Evolutionary conservation across 2,113 vertebrate species (phyloP), one percentile per base, ranked within the genome.

Genomic region (Brachyhypopomus occidentalis): DNA sequence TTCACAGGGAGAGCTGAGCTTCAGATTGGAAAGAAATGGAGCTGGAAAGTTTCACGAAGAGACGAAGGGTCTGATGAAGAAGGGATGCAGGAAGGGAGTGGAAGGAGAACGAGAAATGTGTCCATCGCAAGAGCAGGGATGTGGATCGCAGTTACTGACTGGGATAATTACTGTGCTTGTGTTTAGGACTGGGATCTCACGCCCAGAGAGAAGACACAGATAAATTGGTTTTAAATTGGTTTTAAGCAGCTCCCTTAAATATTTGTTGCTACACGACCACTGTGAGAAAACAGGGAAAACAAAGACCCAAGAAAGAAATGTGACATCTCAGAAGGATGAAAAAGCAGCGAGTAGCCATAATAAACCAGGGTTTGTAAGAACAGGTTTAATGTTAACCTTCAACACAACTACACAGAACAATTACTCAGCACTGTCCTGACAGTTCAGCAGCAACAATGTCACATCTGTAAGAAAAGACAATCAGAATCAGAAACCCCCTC

Each of bases 191-290:
- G 8, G 12, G 2, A 0, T 52, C 45, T 52, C 9, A 52, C 12
- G 64, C n/a, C 66, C 48, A 72, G 56, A 81, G 56, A 27, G 27
- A 80, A 80, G 78, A 56, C 81, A 82, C 69, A 58, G 45, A 80
- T 78, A 63, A 52, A 84, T 70, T 78, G 52, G 76, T 19, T 22
- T 70, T 78, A 81, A 81, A 84, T 70, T 78, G 52, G 76, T 19
- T 22, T 70, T 78, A 81, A 81, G 48, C 59, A 75, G 56, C 38
- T 12, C 75, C 22, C 45, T 45, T 84, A 75, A 81, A 73, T 81
- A 59, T 25, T 11, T 38, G 74, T 81, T 78, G 52, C 73, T 38
- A 30, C 58, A 74, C 22, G 74, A 74, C 22, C 63, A 74, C 48
- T 72, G 67, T 76, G 59, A 27, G 59, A 19, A 72, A 77, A 77